phyloP scores from a whole-genome alignment of 2,797 vertebrate genomes.

The Lagodon rhomboides region DNA sequence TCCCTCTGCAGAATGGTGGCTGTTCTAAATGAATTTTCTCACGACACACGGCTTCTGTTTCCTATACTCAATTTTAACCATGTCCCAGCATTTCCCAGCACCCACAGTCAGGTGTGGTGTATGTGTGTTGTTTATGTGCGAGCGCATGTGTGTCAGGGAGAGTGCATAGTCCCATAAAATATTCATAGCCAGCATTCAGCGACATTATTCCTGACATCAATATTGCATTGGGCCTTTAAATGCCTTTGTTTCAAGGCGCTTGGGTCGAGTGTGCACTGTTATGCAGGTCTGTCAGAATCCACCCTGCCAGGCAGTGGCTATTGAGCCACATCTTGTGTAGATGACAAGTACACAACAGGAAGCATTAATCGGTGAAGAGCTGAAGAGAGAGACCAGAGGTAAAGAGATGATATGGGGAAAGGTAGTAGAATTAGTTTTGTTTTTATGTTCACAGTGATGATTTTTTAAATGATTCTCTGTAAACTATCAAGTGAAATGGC shows the following conservation, averaged over 20 bases:
- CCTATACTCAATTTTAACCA: conserved; percentile 34
- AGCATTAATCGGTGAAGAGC: conserved; percentile 35
- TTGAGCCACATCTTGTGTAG: conserved; percentile 33
- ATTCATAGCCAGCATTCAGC: conserved; percentile 89
- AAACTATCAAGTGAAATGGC: background rate
- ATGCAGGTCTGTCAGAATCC: conserved; percentile 76
- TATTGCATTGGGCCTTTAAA: conserved; percentile 90
- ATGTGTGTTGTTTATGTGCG: conserved; percentile 32
- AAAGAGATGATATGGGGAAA: background rate
- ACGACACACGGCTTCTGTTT: conserved; percentile 20
- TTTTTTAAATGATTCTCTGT: conserved; percentile 14
- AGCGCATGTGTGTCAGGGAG: conserved; percentile 54
- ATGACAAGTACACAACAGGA: conserved; percentile 50
- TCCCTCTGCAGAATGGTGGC: conserved; percentile 8
- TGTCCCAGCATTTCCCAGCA: conserved; percentile 31
- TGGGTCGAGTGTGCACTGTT: conserved; percentile 70
- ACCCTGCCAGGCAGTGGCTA: conserved; percentile 24
- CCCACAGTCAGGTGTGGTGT: conserved; percentile 41
- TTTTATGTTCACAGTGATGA: conserved; percentile 25
- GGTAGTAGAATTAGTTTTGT: conserved; percentile 9
- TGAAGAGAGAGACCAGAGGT: conserved; percentile 9
- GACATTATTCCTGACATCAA: conserved; percentile 91
- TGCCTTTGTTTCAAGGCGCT: conserved; percentile 86
- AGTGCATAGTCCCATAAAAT: conserved; percentile 78
- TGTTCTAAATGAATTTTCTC: conserved; percentile 37